phyloP scores from a whole-genome alignment of 2,888 invertebrate species.

The Pyralis farinalis region DNA sequence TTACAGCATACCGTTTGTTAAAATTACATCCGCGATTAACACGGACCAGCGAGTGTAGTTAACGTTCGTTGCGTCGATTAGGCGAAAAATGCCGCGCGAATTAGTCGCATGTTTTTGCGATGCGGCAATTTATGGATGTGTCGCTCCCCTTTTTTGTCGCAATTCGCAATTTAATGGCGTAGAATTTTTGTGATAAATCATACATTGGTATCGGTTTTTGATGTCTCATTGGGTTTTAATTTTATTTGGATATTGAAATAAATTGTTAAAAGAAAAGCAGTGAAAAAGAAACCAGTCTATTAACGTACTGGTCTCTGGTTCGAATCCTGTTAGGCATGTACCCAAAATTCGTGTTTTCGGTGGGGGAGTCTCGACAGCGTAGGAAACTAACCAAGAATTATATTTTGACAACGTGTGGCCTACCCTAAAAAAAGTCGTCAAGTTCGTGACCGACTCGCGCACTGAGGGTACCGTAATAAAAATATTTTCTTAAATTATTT shows the following conservation, averaged over 20 bases:
- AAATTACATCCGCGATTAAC: constrained; percentile 67
- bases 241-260: not conserved
- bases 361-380: too few species aligned
- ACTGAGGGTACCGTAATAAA: too few species aligned
- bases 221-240: not conserved
- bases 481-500: too few species aligned
- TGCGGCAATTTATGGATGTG: constrained; percentile 4
- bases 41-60: constrained; percentile 40
- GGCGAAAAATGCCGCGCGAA: constrained; percentile 49
- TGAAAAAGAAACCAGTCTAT: too few species aligned
- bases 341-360: too few species aligned
- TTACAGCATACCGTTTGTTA: constrained; percentile 25
- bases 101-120: constrained; percentile 33
- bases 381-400: too few species aligned
- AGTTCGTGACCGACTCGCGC: too few species aligned
- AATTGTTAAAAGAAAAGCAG: too few species aligned
- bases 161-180: not conserved
- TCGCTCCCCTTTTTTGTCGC: not conserved
- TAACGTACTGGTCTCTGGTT: too few species aligned
- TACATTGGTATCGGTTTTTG: not conserved
- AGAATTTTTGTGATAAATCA: not conserved
- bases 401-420: too few species aligned
- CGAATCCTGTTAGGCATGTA: too few species aligned
- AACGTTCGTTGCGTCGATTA: constrained; percentile 59
- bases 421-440: too few species aligned